phyloP scores from a whole-genome alignment of 2,797 vertebrate genomes.

The Sebastes umbrosus region DNA sequence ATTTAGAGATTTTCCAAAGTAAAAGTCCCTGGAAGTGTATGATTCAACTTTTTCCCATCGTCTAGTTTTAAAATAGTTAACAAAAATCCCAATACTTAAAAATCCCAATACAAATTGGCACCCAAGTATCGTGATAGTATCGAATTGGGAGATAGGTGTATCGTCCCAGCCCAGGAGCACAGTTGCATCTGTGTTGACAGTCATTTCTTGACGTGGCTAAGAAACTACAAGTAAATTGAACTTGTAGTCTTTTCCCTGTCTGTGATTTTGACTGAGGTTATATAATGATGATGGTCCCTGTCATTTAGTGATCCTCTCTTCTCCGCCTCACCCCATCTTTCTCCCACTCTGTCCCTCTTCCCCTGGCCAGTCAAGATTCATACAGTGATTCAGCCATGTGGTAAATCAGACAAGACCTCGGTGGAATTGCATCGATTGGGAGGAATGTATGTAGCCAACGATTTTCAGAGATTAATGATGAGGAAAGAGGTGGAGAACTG shows the following conservation, averaged over 20 bases:
- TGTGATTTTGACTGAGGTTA: slow-evolving; percentile 55
- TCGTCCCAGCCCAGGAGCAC: no score
- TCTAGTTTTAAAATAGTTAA: fast-evolving
- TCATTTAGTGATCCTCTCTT: slow-evolving; percentile 54
- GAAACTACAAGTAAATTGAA: slow-evolving; percentile 11
- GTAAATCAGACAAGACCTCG: slow-evolving; percentile 81
- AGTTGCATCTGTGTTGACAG: not conserved
- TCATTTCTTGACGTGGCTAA: not conserved
- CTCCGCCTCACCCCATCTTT: slow-evolving; percentile 31
- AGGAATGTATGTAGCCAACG: slow-evolving; percentile 80
- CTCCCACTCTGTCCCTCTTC: slow-evolving; percentile 43
- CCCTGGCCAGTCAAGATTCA: slow-evolving; percentile 69
- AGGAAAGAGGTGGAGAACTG: slow-evolving; percentile 69
- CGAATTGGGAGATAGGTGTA: no score
- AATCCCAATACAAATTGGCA: no score
- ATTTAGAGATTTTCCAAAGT: no score
- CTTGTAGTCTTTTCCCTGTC: slow-evolving; percentile 17
- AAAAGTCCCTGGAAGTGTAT: no score
- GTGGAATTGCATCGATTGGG: slow-evolving; percentile 80
- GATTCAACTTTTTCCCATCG: no score
- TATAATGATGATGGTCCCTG: slow-evolving; percentile 62
- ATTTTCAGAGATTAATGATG: slow-evolving; percentile 82
- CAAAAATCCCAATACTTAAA: no score
- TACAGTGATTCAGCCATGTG: slow-evolving; percentile 75
- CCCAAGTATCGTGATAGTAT: no score